phyloP scores from a whole-genome alignment of 2,797 vertebrate species.

The Scarus forsteni region DNA sequence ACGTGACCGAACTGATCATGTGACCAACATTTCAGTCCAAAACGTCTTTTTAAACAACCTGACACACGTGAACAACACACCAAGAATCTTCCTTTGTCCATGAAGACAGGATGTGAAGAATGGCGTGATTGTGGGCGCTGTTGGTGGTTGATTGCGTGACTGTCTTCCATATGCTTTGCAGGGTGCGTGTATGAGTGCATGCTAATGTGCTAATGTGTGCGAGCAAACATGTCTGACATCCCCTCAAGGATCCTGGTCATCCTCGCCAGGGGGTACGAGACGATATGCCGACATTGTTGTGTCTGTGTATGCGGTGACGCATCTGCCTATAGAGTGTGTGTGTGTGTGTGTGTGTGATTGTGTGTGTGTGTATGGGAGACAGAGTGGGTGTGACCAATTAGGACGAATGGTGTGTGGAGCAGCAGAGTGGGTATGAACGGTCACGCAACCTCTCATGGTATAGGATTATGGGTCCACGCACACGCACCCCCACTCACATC shows the following conservation, averaged over 20 bases:
- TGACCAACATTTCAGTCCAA: too few species aligned
- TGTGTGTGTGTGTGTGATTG: neutral
- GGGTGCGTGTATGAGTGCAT: slow-evolving; percentile 59
- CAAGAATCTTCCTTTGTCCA: slow-evolving; percentile 23
- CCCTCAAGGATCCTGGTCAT: slow-evolving; percentile 60
- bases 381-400: slow-evolving; percentile 65
- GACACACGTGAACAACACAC: too few species aligned
- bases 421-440: slow-evolving; percentile 67
- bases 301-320: slow-evolving; percentile 46
- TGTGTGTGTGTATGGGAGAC: slow-evolving; percentile 17
- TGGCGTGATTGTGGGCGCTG: slow-evolving; percentile 15
- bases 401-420: slow-evolving; percentile 65
- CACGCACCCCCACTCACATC: slow-evolving; percentile 38
- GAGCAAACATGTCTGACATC: slow-evolving; percentile 49
- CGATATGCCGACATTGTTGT: slow-evolving; percentile 53
- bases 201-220: slow-evolving; percentile 52
- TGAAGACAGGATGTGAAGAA: slow-evolving; percentile 19
- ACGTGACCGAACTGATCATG: too few species aligned
- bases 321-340: slow-evolving; percentile 33
- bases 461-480: slow-evolving; percentile 65
- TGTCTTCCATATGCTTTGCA: slow-evolving; percentile 61
- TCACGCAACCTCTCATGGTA: slow-evolving; percentile 71
- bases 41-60: too few species aligned
- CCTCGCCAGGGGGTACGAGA: slow-evolving; percentile 38
- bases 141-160: slow-evolving; percentile 59